Evolutionary conservation across 2,888 invertebrate genomes (phyloP).

Genomic region (Eupithecia subfuscata): DNA sequence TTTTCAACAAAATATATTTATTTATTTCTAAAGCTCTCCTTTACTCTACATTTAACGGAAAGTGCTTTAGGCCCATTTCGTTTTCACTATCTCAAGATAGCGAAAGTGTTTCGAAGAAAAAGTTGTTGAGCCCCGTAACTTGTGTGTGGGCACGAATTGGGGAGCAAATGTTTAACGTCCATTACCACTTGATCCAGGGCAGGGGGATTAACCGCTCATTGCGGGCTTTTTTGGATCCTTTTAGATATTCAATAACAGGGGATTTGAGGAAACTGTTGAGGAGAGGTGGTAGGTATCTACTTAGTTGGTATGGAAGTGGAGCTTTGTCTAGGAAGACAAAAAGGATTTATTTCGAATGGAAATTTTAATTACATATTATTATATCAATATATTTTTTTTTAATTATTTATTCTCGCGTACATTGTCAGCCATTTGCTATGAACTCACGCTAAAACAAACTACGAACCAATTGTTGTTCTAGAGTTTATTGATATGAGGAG

Average conservation of each 20-base stretch:
- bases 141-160: constrained; percentile 66
- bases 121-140: constrained; percentile 63
- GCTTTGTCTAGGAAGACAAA: not conserved
- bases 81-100: constrained; percentile 36
- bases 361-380: too few relatives aligned
- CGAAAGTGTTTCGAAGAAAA: constrained; percentile 56
- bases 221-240: constrained; percentile 32
- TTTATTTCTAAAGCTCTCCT: not conserved
- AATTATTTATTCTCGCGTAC: too few relatives aligned
- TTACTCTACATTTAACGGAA: not conserved
- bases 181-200: constrained; percentile 71
- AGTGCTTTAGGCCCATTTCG: not conserved
- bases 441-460: too few relatives aligned
- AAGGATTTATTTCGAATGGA: not conserved
- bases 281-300: not conserved
- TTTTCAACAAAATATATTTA: not conserved
- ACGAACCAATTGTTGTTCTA: too few relatives aligned
- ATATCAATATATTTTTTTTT: too few relatives aligned
- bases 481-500: too few relatives aligned
- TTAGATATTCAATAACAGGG: constrained; percentile 17
- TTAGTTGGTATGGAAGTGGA: not conserved
- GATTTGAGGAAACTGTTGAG: not conserved
- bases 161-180: constrained; percentile 70
- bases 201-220: constrained; percentile 58
- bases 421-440: too few relatives aligned